Percentiles rank a stretch among this genome's conserved stretches.
Evolutionary conservation across 2,113 vertebrate species (phyloP).

Genomic region (Hypanus sabinus): DNA sequence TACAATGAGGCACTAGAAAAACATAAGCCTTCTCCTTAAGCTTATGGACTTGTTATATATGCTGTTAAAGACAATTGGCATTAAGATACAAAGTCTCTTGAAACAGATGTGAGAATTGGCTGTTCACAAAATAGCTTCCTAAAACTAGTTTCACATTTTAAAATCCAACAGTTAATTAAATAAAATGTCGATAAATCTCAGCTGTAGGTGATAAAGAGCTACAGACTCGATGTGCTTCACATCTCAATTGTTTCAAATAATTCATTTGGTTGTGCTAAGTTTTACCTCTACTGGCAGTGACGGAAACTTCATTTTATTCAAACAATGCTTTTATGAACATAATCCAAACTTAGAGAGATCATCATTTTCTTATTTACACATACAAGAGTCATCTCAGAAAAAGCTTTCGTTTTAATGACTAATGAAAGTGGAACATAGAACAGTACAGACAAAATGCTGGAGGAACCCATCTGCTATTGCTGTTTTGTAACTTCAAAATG

Average conservation of each 20-base stretch:
- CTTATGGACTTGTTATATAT: background rate
- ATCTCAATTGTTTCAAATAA: background rate
- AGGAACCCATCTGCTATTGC: no score
- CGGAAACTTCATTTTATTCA: background rate
- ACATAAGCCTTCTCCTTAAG: background rate
- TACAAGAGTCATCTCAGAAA: no score
- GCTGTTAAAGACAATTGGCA: background rate
- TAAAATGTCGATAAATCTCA: background rate
- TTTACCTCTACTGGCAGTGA: background rate
- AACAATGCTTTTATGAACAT: background rate
- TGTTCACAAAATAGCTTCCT: background rate
- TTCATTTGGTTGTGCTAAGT: no score
- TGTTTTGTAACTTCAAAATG: no score
- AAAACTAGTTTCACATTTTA: slow-evolving; percentile 15
- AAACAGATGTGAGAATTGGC: background rate
- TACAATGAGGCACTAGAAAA: background rate
- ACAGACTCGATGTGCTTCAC: background rate
- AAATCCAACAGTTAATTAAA: background rate
- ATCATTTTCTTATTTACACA: background rate
- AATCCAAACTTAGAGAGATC: background rate
- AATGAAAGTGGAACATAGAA: no score
- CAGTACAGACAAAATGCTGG: no score
- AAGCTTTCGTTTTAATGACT: no score
- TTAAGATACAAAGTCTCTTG: background rate
- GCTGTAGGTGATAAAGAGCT: background rate